phyloP scores from a whole-genome alignment of 2,888 invertebrate genomes.

The Aplocera efformata region DNA sequence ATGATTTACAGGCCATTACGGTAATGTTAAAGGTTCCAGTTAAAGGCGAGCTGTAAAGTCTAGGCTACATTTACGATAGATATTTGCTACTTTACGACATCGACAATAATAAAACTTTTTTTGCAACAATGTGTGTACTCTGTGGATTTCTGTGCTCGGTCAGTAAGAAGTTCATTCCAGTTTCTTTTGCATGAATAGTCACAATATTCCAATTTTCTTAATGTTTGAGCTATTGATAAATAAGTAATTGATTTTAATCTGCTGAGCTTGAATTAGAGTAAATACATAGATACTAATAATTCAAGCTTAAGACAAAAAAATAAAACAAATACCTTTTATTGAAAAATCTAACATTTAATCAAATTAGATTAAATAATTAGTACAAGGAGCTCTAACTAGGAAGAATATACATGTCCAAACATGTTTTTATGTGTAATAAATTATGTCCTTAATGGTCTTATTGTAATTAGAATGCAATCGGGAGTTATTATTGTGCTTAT shows the following conservation, averaged over 20 bases:
- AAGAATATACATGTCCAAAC: slow-evolving; percentile 54
- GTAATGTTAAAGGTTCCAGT: slow-evolving; percentile 56
- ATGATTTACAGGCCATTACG: slow-evolving; percentile 66
- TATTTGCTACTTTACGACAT: slow-evolving; percentile 57
- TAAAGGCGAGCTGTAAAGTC: slow-evolving; percentile 59
- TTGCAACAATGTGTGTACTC: slow-evolving; percentile 39
- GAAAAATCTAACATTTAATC: too few species aligned
- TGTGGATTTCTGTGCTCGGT: slow-evolving; percentile 14
- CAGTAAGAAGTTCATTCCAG: slow-evolving; percentile 1
- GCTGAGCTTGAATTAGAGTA: too few species aligned
- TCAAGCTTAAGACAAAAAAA: too few species aligned
- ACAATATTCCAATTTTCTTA: too few species aligned
- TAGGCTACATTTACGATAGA: slow-evolving; percentile 61
- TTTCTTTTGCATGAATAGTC: background rate
- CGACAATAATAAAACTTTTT: slow-evolving; percentile 51
- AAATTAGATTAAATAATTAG: too few species aligned
- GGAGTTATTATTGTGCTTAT: slow-evolving; percentile 48
- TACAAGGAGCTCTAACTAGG: slow-evolving; percentile 22
- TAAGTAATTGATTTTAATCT: too few species aligned
- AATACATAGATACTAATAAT: too few species aligned
- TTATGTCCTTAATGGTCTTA: slow-evolving; percentile 62
- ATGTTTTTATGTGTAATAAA: slow-evolving; percentile 61
- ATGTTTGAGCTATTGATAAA: too few species aligned
- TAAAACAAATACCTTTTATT: too few species aligned
- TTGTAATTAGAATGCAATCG: slow-evolving; percentile 61